Base-by-base conservation (phyloP, 2,113 vertebrate genomes). In the Odocoileus virginianus region DNA sequence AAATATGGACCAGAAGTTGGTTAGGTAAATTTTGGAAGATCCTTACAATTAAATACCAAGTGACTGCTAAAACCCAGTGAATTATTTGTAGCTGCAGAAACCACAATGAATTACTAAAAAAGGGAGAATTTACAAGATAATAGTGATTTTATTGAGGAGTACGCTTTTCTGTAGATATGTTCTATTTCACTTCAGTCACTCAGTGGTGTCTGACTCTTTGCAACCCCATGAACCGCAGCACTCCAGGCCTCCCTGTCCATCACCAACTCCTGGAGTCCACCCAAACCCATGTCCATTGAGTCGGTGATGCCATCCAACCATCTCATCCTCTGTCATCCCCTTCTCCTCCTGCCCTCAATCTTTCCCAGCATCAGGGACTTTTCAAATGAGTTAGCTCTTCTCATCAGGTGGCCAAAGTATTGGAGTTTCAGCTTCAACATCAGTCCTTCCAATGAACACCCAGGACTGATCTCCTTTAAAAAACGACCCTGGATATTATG, bases 21-120 rank as follows among this genome's bases (percentile, higher is more conserved):
- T 76, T 97, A 87, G 92, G n/a, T 87, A 92, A 88, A 91, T 87
- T 91, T 89, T 82, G 52, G 43, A 87, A 94, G 52, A 67, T 11
- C 8, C 16, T 40, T 92, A 33, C 21, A 91, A 52, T 71, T 55
- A 92, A 87, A 90, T 55, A 67, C 43, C 71, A 79, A 47, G n/a
- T 71, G 36, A 19, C 58, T 88, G 81, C 45, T 96, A 88, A 64
- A 90, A 92, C 8, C 50, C 16, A 86, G 23, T 1, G 9, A 61
- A 43, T 21, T 58, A 23, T 85, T 27, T 84, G 7, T 79, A 96
- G 54, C 40, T 67, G 2, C 55, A 71, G 58, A 71, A 89, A 78
- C 6, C 36, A 88, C 7, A 50, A 33, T 15, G 25, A 60, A 91
- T 82, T 58, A 83, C 11, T 76, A 57, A 93, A 78, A 12, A 82